Evolutionary conservation across 2,888 invertebrate genomes (phyloP), one percentile per base, ranked within the genome.

Genomic region (Notodonta ziczac): DNA sequence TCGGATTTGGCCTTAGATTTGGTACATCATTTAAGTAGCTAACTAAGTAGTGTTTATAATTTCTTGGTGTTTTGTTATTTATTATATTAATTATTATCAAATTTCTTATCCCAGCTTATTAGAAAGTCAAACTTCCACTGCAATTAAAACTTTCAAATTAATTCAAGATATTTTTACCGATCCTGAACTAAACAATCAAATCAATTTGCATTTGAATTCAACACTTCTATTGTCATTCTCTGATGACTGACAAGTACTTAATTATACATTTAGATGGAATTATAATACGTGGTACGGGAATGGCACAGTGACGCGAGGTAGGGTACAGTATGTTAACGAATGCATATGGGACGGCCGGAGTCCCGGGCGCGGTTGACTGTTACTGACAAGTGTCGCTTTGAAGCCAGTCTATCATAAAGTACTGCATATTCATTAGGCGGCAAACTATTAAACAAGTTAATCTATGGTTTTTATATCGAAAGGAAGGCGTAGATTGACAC

Each of bases 291-390:
- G 40, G 10, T 58, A 57, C 53, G 53, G 53, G 61, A 42, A 55
- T 54, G 55, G 67, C 56, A 60, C 64, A 42, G 60, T 57, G 60
- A 39, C n/a, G 55, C 14, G 40, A 55, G 40, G n/a, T 55, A 13
- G 53, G 53, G 12, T 32, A 53, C 7, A 55, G 40, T 55, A 55
- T 40, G 39, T 32, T 77, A 78, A 80, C 71, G 66, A 63, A 80
- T 84, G 84, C 77, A 84, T 75, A 74, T 85, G 70, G 84, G 85
- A 80, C 83, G 71, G 35, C 52, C 61, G 56, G 51, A 52, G 9
- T 24, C 16, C 50, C 13, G 32, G 7, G 32, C 35, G 35, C 52
- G 35, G 12, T 52, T 32, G 32, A 32, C 12, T 35, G 51, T 51
- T 51, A 52, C 16, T 35, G 52, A 52, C 52, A 32, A 35, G 52